A percentile compares a stretch with the other conserved stretches of the same genome.
phyloP scores from a whole-genome alignment of 2,113 vertebrate genomes.

The Macquaria australasica region DNA sequence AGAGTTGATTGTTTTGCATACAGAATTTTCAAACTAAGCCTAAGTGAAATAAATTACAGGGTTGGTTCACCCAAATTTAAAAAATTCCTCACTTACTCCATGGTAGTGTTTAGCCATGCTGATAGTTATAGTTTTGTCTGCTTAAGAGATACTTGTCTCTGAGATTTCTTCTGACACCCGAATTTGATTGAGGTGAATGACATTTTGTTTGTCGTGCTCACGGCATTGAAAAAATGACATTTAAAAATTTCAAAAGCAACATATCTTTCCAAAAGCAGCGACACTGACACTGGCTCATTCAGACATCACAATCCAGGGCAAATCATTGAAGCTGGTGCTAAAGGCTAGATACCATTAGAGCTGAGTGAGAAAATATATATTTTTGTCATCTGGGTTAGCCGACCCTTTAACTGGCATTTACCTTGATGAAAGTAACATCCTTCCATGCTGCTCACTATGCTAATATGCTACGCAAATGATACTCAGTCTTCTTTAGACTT shows the following conservation, averaged over 20 bases:
- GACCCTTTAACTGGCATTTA: neutral
- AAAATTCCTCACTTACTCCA: neutral
- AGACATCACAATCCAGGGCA: neutral
- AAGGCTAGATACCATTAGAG: neutral
- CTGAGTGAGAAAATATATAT: neutral
- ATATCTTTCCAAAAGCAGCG: neutral
- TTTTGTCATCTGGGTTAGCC: neutral
- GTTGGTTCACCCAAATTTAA: neutral
- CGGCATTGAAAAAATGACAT: neutral
- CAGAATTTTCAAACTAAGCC: neutral
- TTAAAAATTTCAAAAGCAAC: neutral
- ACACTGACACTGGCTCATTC: conserved; percentile 1
- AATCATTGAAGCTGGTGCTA: neutral
- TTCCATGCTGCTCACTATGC: neutral
- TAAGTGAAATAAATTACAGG: neutral
- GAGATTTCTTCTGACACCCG: neutral
- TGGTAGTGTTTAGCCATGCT: neutral
- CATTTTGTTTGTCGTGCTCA: neutral
- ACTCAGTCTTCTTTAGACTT: conserved; percentile 23
- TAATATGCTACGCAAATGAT: conserved; percentile 43
- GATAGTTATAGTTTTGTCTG: conserved; percentile 3
- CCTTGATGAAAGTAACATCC: neutral
- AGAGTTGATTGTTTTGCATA: conserved; percentile 13
- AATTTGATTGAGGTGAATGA: neutral
- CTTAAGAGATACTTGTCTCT: neutral